Evolutionary conservation across 2,888 invertebrate genomes (phyloP).

Genomic region (Artemia sp.): DNA sequence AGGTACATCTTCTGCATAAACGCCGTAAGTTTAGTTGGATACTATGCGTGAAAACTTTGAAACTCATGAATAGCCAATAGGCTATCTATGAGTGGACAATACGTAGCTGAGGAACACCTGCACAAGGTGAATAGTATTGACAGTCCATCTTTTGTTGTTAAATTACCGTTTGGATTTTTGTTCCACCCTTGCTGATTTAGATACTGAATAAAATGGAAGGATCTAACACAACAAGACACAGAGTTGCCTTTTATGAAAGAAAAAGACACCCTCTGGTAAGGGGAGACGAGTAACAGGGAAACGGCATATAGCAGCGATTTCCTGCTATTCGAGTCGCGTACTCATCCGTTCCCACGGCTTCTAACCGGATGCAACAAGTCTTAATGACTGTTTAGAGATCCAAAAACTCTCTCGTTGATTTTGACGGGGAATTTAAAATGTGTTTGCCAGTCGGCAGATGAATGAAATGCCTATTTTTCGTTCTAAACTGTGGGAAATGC

Average conservation of each 20-base stretch:
- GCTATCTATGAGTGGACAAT: too few relatives aligned
- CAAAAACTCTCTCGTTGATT: constrained; percentile 9
- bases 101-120: too few relatives aligned
- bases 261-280: constrained; percentile 6
- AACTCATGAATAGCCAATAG: too few relatives aligned
- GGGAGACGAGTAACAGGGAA: neutral
- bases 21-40: too few relatives aligned
- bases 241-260: constrained; percentile 1
- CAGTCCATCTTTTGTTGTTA: neutral
- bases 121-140: constrained; percentile 2
- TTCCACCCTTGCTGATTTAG: neutral
- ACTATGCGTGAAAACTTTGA: too few relatives aligned
- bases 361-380: neutral
- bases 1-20: too few relatives aligned
- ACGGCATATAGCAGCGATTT: neutral
- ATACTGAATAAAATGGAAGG: neutral
- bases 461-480: constrained; percentile 14
- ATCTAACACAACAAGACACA: constrained; percentile 11
- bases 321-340: constrained; percentile 10
- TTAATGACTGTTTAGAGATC: neutral
- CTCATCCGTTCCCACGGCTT: constrained; percentile 14
- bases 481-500: constrained; percentile 9
- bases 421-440: constrained; percentile 1
- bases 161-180: constrained; percentile 8
- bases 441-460: constrained; percentile 15